A percentile compares a stretch with the other conserved stretches of the same genome.
Evolutionary conservation across 1,140 invertebrate species (phyloP).

Genomic region (Tigriopus japonicus): DNA sequence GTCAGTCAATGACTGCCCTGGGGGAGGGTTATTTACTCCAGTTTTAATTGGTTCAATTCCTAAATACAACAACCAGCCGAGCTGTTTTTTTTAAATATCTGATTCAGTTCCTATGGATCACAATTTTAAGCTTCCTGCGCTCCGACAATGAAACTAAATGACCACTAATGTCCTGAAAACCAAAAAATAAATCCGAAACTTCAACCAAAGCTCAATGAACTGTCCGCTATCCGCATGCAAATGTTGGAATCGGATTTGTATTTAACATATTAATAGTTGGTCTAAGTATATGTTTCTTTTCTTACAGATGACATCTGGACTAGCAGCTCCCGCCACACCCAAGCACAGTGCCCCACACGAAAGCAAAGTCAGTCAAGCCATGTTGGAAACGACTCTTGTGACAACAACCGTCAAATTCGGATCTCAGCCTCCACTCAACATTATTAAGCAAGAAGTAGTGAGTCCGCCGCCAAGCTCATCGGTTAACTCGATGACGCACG

Average conservation of each 20-base stretch:
- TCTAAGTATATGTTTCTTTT: not conserved
- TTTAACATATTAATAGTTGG: not conserved
- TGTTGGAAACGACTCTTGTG: conserved; percentile 9
- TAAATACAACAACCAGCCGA: too few species aligned
- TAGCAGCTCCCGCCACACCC: not conserved
- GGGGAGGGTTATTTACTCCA: too few species aligned
- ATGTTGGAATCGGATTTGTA: not conserved
- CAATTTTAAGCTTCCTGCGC: too few species aligned
- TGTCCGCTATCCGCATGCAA: not conserved
- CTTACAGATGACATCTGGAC: not conserved
- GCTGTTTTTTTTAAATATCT: too few species aligned
- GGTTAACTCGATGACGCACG: not conserved
- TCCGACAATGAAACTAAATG: too few species aligned
- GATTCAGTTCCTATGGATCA: too few species aligned
- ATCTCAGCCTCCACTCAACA: not conserved
- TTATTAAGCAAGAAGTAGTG: too few species aligned
- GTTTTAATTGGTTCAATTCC: too few species aligned
- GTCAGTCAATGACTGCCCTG: too few species aligned
- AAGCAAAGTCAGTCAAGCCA: not conserved
- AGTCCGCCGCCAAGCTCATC: not conserved
- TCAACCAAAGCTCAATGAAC: not conserved
- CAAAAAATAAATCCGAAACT: not conserved
- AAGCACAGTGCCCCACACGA: not conserved
- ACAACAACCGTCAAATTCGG: not conserved
- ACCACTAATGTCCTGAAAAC: too few species aligned